Conservation (phyloP, 2,113 vertebrate genomes). For the Bos javanicus region DNA sequence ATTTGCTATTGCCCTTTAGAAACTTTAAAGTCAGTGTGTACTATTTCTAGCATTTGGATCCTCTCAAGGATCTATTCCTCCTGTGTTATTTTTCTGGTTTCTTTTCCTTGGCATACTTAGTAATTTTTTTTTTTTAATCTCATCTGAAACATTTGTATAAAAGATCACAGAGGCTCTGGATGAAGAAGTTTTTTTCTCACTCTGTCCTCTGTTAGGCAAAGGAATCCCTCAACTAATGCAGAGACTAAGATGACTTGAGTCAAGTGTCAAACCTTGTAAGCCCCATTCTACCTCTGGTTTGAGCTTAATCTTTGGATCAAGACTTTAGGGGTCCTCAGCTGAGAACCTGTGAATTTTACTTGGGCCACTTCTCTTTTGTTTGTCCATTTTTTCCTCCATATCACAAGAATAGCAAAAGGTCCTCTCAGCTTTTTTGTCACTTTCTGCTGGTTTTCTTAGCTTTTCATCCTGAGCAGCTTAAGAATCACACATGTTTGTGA, state of each 20-base stretch:
- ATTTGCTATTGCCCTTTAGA: not conserved
- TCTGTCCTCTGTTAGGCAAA: not conserved
- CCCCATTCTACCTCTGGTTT: not conserved
- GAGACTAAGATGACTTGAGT: not conserved
- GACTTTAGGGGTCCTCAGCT: not conserved
- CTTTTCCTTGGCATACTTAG: not conserved
- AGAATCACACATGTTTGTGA: not conserved
- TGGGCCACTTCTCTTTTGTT: not conserved
- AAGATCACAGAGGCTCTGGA: not conserved
- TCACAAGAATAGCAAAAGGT: not conserved
- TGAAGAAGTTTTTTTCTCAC: not conserved
- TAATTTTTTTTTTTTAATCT: not conserved
- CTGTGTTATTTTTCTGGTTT: not conserved
- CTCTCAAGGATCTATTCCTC: not conserved
- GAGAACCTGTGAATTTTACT: not conserved
- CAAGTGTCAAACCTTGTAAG: not conserved
- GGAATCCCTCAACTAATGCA: not conserved
- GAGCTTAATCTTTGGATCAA: not conserved
- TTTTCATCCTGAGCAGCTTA: not conserved
- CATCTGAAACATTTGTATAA: not conserved
- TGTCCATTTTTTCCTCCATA: not conserved
- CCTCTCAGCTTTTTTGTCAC: not conserved
- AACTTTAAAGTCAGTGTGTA: not conserved
- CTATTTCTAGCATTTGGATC: not conserved
- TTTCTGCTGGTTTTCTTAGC: not conserved